phyloP scores from a whole-genome alignment of 2,888 invertebrate species.

The Mesochorus sp. region DNA sequence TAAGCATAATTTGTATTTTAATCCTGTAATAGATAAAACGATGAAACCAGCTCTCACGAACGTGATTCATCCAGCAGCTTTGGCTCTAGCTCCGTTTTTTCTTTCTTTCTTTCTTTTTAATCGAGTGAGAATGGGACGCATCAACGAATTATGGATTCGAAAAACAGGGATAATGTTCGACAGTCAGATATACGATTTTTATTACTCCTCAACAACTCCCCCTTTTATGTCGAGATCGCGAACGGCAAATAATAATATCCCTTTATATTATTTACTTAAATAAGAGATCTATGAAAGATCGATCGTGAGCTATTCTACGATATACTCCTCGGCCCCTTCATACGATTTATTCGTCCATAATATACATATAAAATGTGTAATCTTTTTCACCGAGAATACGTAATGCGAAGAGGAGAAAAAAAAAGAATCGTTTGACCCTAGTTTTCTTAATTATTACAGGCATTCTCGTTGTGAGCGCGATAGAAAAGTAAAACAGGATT shows the following conservation, averaged over 20 bases:
- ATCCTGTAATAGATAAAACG: conserved; percentile 70
- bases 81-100: too few species aligned
- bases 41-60: conserved; percentile 36
- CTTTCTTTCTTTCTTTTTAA: too few species aligned
- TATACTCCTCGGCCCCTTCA: conserved; percentile 19
- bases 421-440: conserved; percentile 15
- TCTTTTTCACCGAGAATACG: conserved; percentile 24
- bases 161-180: conserved; percentile 49
- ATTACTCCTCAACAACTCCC: conserved; percentile 24
- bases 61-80: conserved; percentile 45
- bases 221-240: conserved; percentile 23
- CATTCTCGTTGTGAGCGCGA: conserved; percentile 45
- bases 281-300: conserved; percentile 22
- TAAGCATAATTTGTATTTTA: conserved; percentile 78
- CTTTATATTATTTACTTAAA: conserved; percentile 24
- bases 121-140: conserved; percentile 38
- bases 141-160: conserved; percentile 40
- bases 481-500: neutral
- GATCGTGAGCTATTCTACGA: conserved; percentile 24
- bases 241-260: conserved; percentile 23
- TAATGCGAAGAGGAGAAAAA: conserved; percentile 25
- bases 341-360: conserved; percentile 38
- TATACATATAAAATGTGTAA: conserved; percentile 30
- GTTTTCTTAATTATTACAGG: conserved; percentile 35
- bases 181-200: conserved; percentile 58